Conservation (phyloP, 2,888 invertebrate species). For the Mechanitis messenoides region DNA sequence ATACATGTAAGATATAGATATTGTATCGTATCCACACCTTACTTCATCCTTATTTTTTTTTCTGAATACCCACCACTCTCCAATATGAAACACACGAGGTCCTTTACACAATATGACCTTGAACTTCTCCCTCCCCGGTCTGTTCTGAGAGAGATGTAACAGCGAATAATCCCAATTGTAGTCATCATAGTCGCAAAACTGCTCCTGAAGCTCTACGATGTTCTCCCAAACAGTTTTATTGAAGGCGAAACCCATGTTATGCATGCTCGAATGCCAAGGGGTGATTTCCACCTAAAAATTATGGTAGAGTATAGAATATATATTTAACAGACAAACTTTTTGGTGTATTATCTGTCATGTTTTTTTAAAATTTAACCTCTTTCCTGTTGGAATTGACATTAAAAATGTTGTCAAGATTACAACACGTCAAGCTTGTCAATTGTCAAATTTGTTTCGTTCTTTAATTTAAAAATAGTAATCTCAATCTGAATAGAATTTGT, state of each 20-base stretch:
- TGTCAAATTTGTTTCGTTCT: no score
- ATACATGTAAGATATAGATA: not conserved
- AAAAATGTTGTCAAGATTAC: no score
- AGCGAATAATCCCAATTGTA: constrained; percentile 99
- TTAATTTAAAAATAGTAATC: no score
- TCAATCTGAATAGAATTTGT: no score
- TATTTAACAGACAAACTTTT: no score
- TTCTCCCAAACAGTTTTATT: constrained; percentile 91
- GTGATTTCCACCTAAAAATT: constrained; percentile 88
- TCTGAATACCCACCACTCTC: constrained; percentile 88
- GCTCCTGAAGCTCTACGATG: constrained; percentile 86
- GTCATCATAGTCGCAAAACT: constrained; percentile 97
- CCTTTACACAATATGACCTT: constrained; percentile 93
- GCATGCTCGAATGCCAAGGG: constrained; percentile 97
- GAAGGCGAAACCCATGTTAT: constrained; percentile 99
- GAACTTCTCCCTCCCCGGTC: constrained; percentile 82
- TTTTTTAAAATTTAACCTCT: no score
- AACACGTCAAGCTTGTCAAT: no score
- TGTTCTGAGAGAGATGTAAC: constrained; percentile 91
- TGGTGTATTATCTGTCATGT: no score
- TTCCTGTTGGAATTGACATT: no score
- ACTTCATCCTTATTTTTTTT: no score
- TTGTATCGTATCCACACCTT: no score
- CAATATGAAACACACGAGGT: constrained; percentile 98
- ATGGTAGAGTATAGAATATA: no score